Evolutionary conservation across 2,888 invertebrate genomes (phyloP), one percentile per base, ranked within the genome.

Genomic region (Phyllotreta cruciferae): DNA sequence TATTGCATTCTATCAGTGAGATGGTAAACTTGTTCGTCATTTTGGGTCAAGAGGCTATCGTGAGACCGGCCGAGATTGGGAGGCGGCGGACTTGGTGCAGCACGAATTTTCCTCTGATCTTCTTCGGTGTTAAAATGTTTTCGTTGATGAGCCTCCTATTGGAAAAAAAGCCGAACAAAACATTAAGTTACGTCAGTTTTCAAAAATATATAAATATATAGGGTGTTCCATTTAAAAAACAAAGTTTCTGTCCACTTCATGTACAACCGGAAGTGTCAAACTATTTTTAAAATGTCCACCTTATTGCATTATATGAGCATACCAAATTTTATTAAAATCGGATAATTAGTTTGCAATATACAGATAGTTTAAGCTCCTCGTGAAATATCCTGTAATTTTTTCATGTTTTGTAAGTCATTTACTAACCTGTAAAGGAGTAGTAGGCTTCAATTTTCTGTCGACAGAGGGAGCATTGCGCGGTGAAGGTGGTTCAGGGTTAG

Each of bases 1-100:
- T 96, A 96, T 76, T 96, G 94, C 71, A 92, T 80, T 67, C 81
- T 75, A 13, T 69, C 72, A 6, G 70, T 65, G 14, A 76, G 60
- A 57, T 75, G 74, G 63, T 77, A 75, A 9, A 71, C 68, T 60
- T 72, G 71, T 55, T 74, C 75, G 34, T 73, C 70, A 42, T 69
- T 73, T 50, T 73, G 71, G 10, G 67, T 64, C 11, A 75, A 66
- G 11, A 76, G 60, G 62, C 77, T 77, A 56, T 80, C 84, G 70
- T 81, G 81, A 60, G 78, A 78, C 56, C 75, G 66, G 34, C 71
- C 71, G 11, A 77, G 50, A 55, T 77, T 77, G 50, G 81, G 81
- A 8, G 84, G 83, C 1, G 83, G 83, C 1, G 86, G 85, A 78
- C 85, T 85, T 24, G 86, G 85, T 1, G 84, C 85, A 6, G 85